Evolutionary conservation across 2,113 vertebrate genomes (phyloP).

Genomic region (Nanorana parkeri): DNA sequence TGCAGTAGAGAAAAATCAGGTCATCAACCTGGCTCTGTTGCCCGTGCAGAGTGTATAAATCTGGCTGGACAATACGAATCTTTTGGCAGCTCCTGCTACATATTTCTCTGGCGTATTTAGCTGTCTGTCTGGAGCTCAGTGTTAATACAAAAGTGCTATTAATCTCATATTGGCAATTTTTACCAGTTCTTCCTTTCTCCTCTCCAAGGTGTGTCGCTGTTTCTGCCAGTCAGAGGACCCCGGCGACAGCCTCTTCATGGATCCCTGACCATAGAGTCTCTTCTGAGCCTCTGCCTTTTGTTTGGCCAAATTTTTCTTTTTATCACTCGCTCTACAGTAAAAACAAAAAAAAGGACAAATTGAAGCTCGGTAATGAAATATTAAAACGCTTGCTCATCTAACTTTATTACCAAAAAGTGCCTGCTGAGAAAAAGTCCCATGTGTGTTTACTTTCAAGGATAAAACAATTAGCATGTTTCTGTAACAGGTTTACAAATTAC

Average conservation of each 20-base stretch:
- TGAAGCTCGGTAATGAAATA: conserved; percentile 23
- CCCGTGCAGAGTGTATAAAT: too few species aligned
- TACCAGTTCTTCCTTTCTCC: conserved; percentile 93
- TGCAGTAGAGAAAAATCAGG: too few species aligned
- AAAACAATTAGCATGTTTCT: conserved; percentile 25
- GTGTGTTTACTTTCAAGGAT: conserved; percentile 37
- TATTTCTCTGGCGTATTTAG: too few species aligned
- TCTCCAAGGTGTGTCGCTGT: conserved; percentile 89
- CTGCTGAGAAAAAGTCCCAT: conserved; percentile 47
- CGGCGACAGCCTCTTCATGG: conserved; percentile 85
- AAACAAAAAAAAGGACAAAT: conserved; percentile 55
- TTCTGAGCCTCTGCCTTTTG: conserved; percentile 96
- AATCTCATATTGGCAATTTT: neutral
- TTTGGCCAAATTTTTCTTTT: conserved; percentile 93
- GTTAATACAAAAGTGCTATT: too few species aligned
- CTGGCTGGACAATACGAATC: too few species aligned
- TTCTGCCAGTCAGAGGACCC: conserved; percentile 94
- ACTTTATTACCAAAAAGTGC: conserved; percentile 9
- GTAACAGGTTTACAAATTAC: conserved; percentile 37
- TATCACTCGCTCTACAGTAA: conserved; percentile 87
- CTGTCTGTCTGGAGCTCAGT: too few species aligned
- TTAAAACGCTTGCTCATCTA: neutral
- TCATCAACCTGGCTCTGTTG: too few species aligned
- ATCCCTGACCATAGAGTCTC: conserved; percentile 91
- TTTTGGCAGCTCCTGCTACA: too few species aligned